Base-by-base conservation (phyloP, 2,888 invertebrate genomes). In the Coenonympha glycerion region DNA sequence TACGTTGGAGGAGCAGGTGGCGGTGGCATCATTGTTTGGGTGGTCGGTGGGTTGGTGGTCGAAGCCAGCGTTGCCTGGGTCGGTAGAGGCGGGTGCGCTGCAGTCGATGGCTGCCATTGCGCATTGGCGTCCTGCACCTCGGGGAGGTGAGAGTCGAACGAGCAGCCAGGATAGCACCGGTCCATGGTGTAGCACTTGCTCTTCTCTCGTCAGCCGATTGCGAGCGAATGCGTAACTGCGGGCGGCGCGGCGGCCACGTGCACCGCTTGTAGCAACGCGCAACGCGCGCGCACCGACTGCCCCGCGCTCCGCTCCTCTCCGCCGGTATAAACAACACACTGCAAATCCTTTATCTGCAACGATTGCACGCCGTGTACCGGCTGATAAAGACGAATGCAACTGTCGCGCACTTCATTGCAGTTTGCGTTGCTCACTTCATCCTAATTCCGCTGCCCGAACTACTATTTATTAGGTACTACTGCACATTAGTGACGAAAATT, bases 271-370 rank as follows among this genome's bases (percentile, higher is more conserved):
- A 73, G 69, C 69, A 75, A 67, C 77, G 76, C 74, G 69, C 69
- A 75, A 67, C 77, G 76, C 70, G 72, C 70, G 78, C 76, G 67
- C 74, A 79, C 79, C 79, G 74, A 67, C 62, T 61, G 61, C 64
- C 66, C 64, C 69, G 64, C 67, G 65, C 68, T 66, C 64, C 70
- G 63, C 68, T 61, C 71, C 65, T 16, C 48, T n/a, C 48, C 65
- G 58, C 65, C 59, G 33, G 46, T 50, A 68, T 76, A 80, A 81
- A 79, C 56, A 78, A 77, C 72, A 40, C 15, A 16, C 19, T 79
- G 79, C 82, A 74, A 80, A 77, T 79, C 75, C 77, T 78, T 79
- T 81, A 81, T 79, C 79, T 77, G 28, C 49, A 28, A 45, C 48
- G 50, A 47, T 55, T 50, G 53, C 53, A 53, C 46, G 31, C 21